Evolutionary conservation across 2,888 invertebrate genomes (phyloP).

Genomic region (Antheraea assamensis): DNA sequence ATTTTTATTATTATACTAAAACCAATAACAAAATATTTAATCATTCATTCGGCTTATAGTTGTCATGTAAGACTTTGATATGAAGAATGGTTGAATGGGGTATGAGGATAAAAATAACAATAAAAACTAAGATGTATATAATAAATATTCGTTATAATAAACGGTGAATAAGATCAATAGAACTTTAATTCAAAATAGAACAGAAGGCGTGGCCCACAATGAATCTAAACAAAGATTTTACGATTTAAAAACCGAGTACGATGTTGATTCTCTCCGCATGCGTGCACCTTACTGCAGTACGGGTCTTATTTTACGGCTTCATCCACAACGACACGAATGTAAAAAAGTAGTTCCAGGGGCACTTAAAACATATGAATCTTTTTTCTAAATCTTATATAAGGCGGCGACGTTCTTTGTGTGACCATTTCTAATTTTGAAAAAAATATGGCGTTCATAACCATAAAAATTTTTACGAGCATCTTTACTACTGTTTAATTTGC

Average conservation of each 20-base stretch:
- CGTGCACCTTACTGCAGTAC: slow-evolving; percentile 16
- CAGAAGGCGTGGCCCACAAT: slow-evolving; percentile 31
- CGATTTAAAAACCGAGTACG: slow-evolving; percentile 57
- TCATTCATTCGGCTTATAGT: too few relatives aligned
- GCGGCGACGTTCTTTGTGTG: slow-evolving; percentile 65
- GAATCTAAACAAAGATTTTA: slow-evolving; percentile 37
- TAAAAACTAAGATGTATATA: not conserved
- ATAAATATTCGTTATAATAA: not conserved
- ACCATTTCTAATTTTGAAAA: slow-evolving; percentile 66
- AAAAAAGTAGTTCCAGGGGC: slow-evolving; percentile 13
- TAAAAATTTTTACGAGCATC: slow-evolving; percentile 70
- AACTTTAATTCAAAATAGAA: slow-evolving; percentile 13
- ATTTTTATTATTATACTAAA: too few relatives aligned
- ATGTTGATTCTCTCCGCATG: slow-evolving; percentile 60
- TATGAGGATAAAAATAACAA: not conserved
- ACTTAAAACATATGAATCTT: slow-evolving; percentile 62
- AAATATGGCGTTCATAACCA: slow-evolving; percentile 68
- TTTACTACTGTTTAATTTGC: slow-evolving; percentile 80
- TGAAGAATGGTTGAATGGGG: not conserved
- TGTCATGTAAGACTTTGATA: too few relatives aligned
- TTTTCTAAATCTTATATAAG: slow-evolving; percentile 52
- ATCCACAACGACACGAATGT: slow-evolving; percentile 11
- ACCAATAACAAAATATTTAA: too few relatives aligned
- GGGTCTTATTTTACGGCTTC: not conserved
- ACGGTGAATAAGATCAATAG: slow-evolving; percentile 6